Percentiles rank a stretch among this genome's conserved stretches.
These are phyloP conservation scores for Remorina albescens DNA, from an alignment of 2,797 vertebrate genomes.

Conservation along the genomic window DNA sequence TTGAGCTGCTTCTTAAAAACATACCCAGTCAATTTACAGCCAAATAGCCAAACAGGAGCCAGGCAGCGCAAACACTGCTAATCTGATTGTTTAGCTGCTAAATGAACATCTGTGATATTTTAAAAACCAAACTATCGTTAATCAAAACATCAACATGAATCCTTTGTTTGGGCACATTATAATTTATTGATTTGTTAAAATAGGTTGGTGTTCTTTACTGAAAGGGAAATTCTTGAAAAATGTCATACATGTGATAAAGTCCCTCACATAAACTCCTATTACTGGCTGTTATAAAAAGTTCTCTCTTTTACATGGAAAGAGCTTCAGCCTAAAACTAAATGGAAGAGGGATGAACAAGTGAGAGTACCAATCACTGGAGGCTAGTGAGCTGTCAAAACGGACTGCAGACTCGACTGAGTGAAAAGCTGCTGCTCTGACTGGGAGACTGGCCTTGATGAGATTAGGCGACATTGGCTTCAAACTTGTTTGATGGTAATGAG, in stretches of 20 bases:
- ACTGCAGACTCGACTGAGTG: not conserved
- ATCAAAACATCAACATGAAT: no score
- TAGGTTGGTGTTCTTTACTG: no score
- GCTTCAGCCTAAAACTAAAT: no score
- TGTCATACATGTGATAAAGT: no score
- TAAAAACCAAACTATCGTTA: not conserved
- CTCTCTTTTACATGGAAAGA: no score
- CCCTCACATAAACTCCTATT: no score
- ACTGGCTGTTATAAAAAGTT: no score
- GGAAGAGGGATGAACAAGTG: no score
- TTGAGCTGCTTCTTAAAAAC: slow-evolving; percentile 16
- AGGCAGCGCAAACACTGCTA: not conserved
- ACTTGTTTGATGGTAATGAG: slow-evolving; percentile 45
- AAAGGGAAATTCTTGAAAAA: no score
- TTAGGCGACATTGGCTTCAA: slow-evolving; percentile 22
- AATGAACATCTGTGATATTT: not conserved
- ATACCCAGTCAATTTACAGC: slow-evolving; percentile 24
- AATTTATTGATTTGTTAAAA: no score
- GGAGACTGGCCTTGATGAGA: slow-evolving; percentile 31
- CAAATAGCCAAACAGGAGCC: slow-evolving; percentile 25
- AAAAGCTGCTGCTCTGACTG: slow-evolving; percentile 10
- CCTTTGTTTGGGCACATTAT: no score
- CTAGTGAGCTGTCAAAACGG: slow-evolving; percentile 13
- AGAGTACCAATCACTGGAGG: not conserved
- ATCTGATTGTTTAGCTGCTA: slow-evolving; percentile 31